A percentile compares a stretch with the other conserved stretches of the same genome.
These are phyloP conservation scores for Rutilus rutilus DNA, from an alignment of 2,113 vertebrate genomes.

Conservation along the genomic window DNA sequence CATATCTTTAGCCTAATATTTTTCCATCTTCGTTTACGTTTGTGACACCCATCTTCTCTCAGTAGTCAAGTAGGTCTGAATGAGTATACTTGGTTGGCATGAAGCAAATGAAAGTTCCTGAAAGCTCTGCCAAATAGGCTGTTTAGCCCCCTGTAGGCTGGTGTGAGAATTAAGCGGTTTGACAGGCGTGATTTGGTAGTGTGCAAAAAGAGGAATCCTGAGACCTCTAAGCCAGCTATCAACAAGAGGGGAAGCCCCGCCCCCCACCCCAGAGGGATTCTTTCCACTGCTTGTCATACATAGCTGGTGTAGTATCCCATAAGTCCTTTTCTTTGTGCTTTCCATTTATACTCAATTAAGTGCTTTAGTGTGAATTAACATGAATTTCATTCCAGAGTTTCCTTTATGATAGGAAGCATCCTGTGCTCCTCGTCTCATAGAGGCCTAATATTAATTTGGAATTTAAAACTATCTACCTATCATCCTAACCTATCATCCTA, in stretches of 20 bases:
- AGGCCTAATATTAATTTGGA: background rate
- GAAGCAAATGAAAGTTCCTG: background rate
- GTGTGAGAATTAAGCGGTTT: background rate
- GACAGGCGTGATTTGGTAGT: background rate
- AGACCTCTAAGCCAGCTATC: background rate
- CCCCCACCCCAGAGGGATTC: slow-evolving; percentile 48
- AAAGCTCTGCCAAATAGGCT: background rate
- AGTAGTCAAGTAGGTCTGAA: background rate
- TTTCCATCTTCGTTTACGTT: background rate
- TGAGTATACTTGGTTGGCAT: background rate
- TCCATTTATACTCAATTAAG: background rate
- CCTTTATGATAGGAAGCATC: background rate
- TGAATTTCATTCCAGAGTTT: background rate
- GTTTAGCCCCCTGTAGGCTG: slow-evolving; percentile 6
- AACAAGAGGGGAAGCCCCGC: background rate
- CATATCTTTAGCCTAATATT: background rate
- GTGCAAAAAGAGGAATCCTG: slow-evolving; percentile 39
- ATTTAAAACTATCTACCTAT: background rate
- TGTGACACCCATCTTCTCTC: background rate
- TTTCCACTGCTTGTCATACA: slow-evolving; percentile 64
- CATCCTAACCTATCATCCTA: background rate
- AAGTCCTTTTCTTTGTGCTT: background rate
- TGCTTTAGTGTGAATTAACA: background rate
- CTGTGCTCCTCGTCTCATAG: background rate
- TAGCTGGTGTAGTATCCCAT: slow-evolving; percentile 41